Base-by-base conservation (phyloP, 1,140 invertebrate genomes). In the Drosophila athabasca region DNA sequence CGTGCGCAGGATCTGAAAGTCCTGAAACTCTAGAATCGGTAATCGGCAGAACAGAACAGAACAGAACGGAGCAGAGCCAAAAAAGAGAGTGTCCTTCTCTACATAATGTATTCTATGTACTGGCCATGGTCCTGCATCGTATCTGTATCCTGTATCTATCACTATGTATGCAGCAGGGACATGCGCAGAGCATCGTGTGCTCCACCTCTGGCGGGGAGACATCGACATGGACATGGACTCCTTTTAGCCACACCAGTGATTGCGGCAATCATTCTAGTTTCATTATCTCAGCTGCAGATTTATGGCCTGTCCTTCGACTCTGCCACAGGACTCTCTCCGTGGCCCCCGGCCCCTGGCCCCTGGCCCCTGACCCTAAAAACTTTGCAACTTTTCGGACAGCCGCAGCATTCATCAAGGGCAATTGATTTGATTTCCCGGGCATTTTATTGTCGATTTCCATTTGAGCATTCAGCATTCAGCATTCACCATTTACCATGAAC, bases 201-300 rank as follows among this genome's bases (percentile, higher is more conserved):
- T 54, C 59, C 59, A 39, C 41, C 48, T 29, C 48, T 44, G 31
- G 13, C 57, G 31, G 48, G 45, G 6, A 19, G 29, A 2, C 17
- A 19, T 11, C 24, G 44, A 24, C 24, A 26, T 26, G 24, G 29
- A 2, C 17, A 19, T 11, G 31, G 44, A 24, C 48, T 57, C 58
- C 70, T 57, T 41, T 69, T 76, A 53, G 76, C 89, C 89, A 89
- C 89, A 90, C 89, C 90, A 89, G 81, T 90, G 90, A 90, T 90
- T 90, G 90, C 89, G 52, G 84, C 89, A 90, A 90, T 90, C 90
- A 90, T 90, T 90, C 90, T 90, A 90, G 90, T 90, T 90, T 90
- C 90, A 90, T 90, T 90, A 90, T 77, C 85, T 90, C 52, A 52
- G 73, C 80, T 68, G 52, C 84, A 85, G 85, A 89, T 88, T 88